These are phyloP conservation scores for Zosterops lateralis DNA, from an alignment of 2,113 vertebrate genomes.

Conservation along the genomic window DNA sequence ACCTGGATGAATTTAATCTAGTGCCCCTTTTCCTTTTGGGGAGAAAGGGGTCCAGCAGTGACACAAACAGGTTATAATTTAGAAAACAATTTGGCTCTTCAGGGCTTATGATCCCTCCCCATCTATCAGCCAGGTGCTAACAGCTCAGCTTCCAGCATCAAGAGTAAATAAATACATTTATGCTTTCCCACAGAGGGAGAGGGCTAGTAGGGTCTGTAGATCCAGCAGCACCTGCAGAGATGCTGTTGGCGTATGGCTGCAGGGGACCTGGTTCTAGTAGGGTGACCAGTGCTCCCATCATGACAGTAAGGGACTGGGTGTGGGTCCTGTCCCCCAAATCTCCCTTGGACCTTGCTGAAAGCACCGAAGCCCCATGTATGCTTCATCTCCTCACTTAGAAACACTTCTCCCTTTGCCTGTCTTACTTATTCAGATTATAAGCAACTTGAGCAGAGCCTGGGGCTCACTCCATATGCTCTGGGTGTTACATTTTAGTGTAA, in stretches of 20 bases:
- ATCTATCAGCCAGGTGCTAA: neutral
- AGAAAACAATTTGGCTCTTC: neutral
- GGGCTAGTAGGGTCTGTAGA: neutral
- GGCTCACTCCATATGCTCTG: neutral
- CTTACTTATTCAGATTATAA: neutral
- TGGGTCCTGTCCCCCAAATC: neutral
- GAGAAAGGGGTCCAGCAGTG: neutral
- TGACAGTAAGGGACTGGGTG: neutral
- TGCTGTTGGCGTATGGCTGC: neutral
- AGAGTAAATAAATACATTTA: neutral
- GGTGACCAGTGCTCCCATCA: neutral
- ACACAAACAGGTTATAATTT: neutral
- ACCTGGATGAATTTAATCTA: neutral
- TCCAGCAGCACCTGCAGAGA: neutral
- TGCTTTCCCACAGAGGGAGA: neutral
- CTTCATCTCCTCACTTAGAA: neutral
- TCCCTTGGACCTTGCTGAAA: neutral
- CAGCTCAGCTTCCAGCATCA: neutral
- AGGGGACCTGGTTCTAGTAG: neutral
- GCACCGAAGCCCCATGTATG: neutral
- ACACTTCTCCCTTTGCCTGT: neutral
- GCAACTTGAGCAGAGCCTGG: neutral
- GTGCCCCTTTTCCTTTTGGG: neutral
- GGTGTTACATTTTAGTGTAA: neutral
- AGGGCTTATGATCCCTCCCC: neutral